Percentiles rank a stretch among this genome's conserved stretches.
Evolutionary conservation across 2,888 invertebrate species (phyloP).

Genomic region (Scrobipalpa costella): DNA sequence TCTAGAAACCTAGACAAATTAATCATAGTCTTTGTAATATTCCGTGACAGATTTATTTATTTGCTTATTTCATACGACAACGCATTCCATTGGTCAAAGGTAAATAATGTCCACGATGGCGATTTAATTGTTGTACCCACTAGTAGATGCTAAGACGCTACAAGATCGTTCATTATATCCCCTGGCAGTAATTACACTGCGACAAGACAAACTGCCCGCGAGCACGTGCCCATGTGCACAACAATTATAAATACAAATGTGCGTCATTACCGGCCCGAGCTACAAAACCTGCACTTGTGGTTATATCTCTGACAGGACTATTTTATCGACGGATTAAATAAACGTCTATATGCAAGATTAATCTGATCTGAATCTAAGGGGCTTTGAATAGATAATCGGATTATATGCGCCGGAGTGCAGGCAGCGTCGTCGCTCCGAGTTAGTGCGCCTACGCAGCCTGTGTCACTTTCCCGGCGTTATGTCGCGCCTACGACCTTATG

Average conservation of each 20-base stretch:
- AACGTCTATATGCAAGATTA: slow-evolving; percentile 45
- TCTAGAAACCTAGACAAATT: neutral
- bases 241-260: slow-evolving; percentile 33
- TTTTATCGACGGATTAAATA: slow-evolving; percentile 36
- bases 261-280: slow-evolving; percentile 24
- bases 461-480: slow-evolving; percentile 67
- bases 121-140: neutral
- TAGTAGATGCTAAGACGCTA: slow-evolving; percentile 26
- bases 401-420: slow-evolving; percentile 57
- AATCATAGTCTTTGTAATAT: neutral
- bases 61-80: slow-evolving; percentile 11
- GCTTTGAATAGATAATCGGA: slow-evolving; percentile 57
- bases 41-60: slow-evolving; percentile 16
- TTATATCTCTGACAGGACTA: slow-evolving; percentile 20
- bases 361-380: slow-evolving; percentile 47
- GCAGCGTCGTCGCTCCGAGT: slow-evolving; percentile 42
- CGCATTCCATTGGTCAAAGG: slow-evolving; percentile 14
- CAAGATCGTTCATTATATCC: slow-evolving; percentile 28
- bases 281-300: slow-evolving; percentile 11
- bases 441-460: slow-evolving; percentile 64
- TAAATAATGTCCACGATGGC: neutral
- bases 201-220: slow-evolving; percentile 32
- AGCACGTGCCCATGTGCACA: slow-evolving; percentile 30
- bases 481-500: slow-evolving; percentile 63
- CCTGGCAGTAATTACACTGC: slow-evolving; percentile 30